A percentile compares a stretch with the other conserved stretches of the same genome.
Evolutionary conservation across 2,888 invertebrate genomes (phyloP).

Genomic region (Gymnocheta viridis): DNA sequence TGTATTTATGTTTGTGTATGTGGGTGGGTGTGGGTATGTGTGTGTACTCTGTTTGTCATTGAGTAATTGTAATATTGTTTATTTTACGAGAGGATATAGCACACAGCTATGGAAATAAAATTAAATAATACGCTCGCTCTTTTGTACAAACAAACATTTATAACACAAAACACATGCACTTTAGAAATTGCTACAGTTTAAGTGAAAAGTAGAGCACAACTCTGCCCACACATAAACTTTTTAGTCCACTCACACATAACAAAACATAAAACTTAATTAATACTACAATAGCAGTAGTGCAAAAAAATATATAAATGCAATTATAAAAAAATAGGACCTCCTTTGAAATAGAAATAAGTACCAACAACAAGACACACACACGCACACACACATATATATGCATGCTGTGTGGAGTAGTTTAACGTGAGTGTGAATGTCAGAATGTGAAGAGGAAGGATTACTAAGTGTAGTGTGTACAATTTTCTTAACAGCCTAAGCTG

Average conservation of each 20-base stretch:
- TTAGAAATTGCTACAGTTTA: constrained; percentile 5
- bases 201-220: constrained; percentile 32
- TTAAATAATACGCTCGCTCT: constrained; percentile 24
- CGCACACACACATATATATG: not conserved
- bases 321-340: constrained; percentile 38
- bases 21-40: not conserved
- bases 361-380: not conserved
- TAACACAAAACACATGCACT: not conserved
- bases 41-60: constrained; percentile 11
- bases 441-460: not conserved
- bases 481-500: too few relatives aligned
- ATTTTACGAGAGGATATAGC: not conserved
- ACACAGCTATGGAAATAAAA: constrained; percentile 18
- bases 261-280: constrained; percentile 62
- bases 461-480: not conserved
- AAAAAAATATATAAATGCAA: constrained; percentile 46
- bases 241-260: constrained; percentile 29
- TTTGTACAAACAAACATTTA: not conserved
- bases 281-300: constrained; percentile 48
- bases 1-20: too few relatives aligned
- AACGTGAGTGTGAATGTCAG: too few relatives aligned
- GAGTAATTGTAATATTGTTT: constrained; percentile 27
- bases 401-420: not conserved
- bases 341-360: not conserved
- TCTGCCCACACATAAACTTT: not conserved